A percentile compares a stretch with the other conserved stretches of the same genome.
These are phyloP conservation scores for Crotophaga sulcirostris DNA, from an alignment of 2,113 vertebrate species.

Conservation along the genomic window DNA sequence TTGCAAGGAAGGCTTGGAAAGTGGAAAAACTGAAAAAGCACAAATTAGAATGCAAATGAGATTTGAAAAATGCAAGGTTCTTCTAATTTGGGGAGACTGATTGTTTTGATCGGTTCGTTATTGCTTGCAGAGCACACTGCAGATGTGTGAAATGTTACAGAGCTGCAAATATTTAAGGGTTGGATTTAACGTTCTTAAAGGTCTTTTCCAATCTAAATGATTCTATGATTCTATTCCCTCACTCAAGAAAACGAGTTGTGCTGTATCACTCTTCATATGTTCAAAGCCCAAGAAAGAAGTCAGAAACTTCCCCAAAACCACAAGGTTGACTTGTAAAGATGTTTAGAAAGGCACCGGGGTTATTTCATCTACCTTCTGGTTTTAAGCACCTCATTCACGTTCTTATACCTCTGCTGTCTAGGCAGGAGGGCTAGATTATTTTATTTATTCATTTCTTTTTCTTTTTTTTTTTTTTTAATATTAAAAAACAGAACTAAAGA, in stretches of 20 bases:
- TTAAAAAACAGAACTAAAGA: not conserved
- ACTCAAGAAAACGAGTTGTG: not conserved
- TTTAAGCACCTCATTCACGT: not conserved
- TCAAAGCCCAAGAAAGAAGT: not conserved
- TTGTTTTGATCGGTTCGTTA: not conserved
- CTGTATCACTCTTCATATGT: not conserved
- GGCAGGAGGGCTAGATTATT: not conserved
- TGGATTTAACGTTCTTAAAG: too few relatives aligned
- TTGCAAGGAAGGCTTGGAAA: not conserved
- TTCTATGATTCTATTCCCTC: not conserved
- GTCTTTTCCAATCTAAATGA: too few relatives aligned
- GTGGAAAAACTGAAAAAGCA: not conserved
- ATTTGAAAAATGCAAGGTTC: not conserved
- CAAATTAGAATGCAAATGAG: not conserved
- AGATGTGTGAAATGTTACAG: not conserved
- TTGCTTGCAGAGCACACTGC: not conserved
- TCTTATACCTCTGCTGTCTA: not conserved
- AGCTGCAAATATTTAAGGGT: not conserved
- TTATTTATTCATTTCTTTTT: not conserved
- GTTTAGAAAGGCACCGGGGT: not conserved
- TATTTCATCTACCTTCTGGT: not conserved
- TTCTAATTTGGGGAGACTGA: not conserved
- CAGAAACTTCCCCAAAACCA: not conserved
- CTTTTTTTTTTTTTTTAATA: not conserved
- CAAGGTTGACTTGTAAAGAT: not conserved